phyloP scores from a whole-genome alignment of 2,113 vertebrate genomes.

The Eleginops maclovinus region DNA sequence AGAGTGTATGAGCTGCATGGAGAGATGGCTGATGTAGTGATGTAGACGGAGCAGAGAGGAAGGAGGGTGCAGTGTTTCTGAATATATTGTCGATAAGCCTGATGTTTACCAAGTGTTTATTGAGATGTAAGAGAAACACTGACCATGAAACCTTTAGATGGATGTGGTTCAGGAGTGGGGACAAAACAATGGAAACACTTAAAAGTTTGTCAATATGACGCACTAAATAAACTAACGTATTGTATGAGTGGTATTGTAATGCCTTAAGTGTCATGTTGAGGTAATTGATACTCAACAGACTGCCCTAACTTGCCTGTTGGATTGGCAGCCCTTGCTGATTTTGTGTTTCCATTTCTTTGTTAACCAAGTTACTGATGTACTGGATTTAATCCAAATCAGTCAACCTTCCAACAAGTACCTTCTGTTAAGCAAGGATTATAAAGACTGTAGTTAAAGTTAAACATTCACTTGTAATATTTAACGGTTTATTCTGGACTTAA shows the following conservation, averaged over 20 bases:
- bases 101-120: neutral
- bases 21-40: slow-evolving; percentile 42
- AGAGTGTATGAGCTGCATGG: slow-evolving; percentile 73
- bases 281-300: neutral
- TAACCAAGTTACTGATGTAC: neutral
- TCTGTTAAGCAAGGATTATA: slow-evolving; percentile 10
- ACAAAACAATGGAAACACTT: slow-evolving; percentile 63
- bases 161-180: neutral
- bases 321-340: neutral
- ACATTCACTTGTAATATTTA: neutral
- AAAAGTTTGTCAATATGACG: slow-evolving; percentile 2
- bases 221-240: neutral
- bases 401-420: neutral
- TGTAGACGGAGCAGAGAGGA: slow-evolving; percentile 8
- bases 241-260: neutral
- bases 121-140: slow-evolving; percentile 12
- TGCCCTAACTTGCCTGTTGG: neutral
- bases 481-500: neutral
- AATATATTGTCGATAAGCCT: neutral
- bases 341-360: slow-evolving; percentile 56
- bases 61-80: slow-evolving; percentile 15
- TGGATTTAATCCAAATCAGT: slow-evolving; percentile 7
- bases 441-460: neutral
- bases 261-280: neutral
- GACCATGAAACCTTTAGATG: neutral